Evolutionary conservation across 2,888 invertebrate species (phyloP).

Genomic region (Drosophila formosana): DNA sequence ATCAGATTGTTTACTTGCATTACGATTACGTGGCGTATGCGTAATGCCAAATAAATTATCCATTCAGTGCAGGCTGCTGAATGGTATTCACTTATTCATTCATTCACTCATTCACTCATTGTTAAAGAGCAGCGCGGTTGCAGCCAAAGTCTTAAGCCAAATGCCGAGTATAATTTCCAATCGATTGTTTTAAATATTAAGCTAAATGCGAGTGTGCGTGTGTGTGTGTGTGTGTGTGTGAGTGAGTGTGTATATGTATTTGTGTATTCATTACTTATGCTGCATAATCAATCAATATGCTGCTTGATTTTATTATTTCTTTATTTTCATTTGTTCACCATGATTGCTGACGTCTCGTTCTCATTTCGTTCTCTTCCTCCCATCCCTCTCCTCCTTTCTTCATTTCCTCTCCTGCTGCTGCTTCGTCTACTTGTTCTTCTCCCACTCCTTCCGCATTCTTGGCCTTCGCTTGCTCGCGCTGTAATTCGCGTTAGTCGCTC

Average conservation of each 20-base stretch:
- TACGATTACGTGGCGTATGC: conserved; percentile 71
- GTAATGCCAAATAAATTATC: conserved; percentile 75
- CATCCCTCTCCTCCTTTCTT: conserved; percentile 6
- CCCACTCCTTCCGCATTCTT: conserved; percentile 35
- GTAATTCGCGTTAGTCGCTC: conserved; percentile 80
- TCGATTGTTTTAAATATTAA: conserved; percentile 22
- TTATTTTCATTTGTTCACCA: conserved; percentile 72
- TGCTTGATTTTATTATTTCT: conserved; percentile 77
- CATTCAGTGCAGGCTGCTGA: conserved; percentile 39
- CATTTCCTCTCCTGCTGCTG: neutral
- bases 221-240: neutral
- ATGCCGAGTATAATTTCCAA: conserved; percentile 11
- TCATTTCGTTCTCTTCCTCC: conserved; percentile 22
- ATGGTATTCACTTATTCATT: conserved; percentile 19
- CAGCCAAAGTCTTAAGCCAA: conserved; percentile 45
- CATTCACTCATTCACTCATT: conserved; percentile 23
- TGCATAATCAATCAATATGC: conserved; percentile 80
- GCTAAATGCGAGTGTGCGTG: neutral
- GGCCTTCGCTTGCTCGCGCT: conserved; percentile 56
- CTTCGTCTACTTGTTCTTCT: neutral
- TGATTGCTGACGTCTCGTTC: conserved; percentile 71
- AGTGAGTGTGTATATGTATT: conserved; percentile 16
- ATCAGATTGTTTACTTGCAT: conserved; percentile 62
- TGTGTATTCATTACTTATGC: conserved; percentile 71
- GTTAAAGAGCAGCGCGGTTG: conserved; percentile 6